phyloP scores from a whole-genome alignment of 2,888 invertebrate species.

The Pterostichus madidus region DNA sequence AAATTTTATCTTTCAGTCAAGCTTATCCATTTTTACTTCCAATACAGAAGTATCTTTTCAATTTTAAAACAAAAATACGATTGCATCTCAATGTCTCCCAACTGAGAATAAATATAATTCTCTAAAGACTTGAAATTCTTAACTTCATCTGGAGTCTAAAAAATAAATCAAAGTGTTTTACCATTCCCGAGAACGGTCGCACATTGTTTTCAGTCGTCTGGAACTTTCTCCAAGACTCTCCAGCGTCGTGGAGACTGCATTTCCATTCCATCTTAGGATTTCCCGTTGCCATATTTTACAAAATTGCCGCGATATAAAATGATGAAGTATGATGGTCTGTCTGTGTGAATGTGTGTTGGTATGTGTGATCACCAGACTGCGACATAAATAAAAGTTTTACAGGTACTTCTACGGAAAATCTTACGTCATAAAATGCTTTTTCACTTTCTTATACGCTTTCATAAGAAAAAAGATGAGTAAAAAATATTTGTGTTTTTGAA shows the following conservation, averaged over 20 bases:
- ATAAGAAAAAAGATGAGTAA: not conserved
- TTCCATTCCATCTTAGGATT: constrained; percentile 56
- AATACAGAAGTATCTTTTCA: not conserved
- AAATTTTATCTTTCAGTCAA: too few relatives aligned
- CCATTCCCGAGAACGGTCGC: constrained; percentile 36
- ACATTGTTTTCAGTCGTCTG: constrained; percentile 50
- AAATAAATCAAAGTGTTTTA: constrained; percentile 55
- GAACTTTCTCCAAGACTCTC: constrained; percentile 39
- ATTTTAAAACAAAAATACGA: constrained; percentile 27
- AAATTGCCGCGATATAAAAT: constrained; percentile 58
- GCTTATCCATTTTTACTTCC: not conserved
- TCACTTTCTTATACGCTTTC: constrained; percentile 21
- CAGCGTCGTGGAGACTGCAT: constrained; percentile 35
- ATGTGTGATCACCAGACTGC: constrained; percentile 4
- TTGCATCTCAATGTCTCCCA: constrained; percentile 21
- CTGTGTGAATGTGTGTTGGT: not conserved
- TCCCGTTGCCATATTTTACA: constrained; percentile 56
- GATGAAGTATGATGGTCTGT: constrained; percentile 51
- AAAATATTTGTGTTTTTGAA: constrained; percentile 16
- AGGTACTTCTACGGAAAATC: constrained; percentile 51
- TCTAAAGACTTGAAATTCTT: constrained; percentile 23
- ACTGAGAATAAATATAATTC: constrained; percentile 28
- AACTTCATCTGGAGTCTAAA: constrained; percentile 31
- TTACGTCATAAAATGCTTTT: constrained; percentile 33
- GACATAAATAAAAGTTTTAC: constrained; percentile 62